phyloP scores from a whole-genome alignment of 2,113 vertebrate genomes.

The Podarcis raffonei region DNA sequence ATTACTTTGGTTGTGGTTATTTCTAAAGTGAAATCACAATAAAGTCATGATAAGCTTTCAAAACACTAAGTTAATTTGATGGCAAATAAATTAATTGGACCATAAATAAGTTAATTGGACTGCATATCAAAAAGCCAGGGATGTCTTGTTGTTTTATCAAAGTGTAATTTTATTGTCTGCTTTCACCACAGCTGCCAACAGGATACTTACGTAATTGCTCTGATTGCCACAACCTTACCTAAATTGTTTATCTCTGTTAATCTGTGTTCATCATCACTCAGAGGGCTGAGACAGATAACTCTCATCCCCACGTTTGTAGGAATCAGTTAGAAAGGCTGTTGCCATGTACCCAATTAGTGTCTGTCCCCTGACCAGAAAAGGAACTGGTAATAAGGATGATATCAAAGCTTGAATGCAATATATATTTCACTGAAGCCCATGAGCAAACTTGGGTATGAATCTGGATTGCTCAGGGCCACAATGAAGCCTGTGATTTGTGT shows the following conservation, averaged over 20 bases:
- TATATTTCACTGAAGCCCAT: not conserved
- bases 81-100: too few species aligned
- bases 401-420: constrained; percentile 12
- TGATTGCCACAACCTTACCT: constrained; percentile 76
- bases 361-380: too few species aligned
- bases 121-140: constrained; percentile 72
- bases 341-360: too few species aligned
- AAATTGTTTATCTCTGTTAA: constrained; percentile 79
- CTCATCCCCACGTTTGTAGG: constrained; percentile 70
- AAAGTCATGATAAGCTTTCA: not conserved
- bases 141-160: constrained; percentile 45
- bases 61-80: constrained; percentile 49
- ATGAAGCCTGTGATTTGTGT: not conserved
- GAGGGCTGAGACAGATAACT: constrained; percentile 37
- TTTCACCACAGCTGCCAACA: constrained; percentile 81
- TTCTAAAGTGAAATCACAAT: not conserved
- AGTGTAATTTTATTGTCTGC: constrained; percentile 69
- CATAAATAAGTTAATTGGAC: constrained; percentile 53
- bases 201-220: constrained; percentile 66
- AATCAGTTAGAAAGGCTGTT: constrained; percentile 45
- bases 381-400: not conserved
- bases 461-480: not conserved
- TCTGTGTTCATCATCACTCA: constrained; percentile 73
- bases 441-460: not conserved
- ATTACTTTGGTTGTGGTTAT: not conserved